Evolutionary conservation across 2,888 invertebrate genomes (phyloP), one percentile per base, ranked within the genome.

Genomic region (Latrodectus elegans): DNA sequence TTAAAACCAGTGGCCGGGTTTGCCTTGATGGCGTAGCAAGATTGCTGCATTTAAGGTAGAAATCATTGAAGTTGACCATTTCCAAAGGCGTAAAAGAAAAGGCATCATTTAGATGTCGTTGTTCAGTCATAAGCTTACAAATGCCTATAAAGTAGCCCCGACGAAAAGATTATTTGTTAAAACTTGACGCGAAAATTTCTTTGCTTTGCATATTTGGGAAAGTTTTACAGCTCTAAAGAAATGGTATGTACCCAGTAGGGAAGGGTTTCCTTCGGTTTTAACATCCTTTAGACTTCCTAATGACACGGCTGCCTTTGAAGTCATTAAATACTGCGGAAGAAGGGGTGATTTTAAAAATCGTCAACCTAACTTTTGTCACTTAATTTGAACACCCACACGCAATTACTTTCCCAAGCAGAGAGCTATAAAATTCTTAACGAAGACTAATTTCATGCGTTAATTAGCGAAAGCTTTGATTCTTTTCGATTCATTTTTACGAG

Each of bases 401-500:
- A 85, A 70, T 86, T 80, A 86, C 81, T 86, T 64, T 60, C 67
- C 77, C 78, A 53, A 76, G 86, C 70, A 22, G 12, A 6, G 52
- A 65, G 86, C 86, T 86, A 86, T 86, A 86, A 86, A 86, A 86
- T 81, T 67, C 86, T 75, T 86, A 86, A 86, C 80, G 86, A 86
- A 86, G 80, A 86, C 86, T 86, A 86, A 86, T 86, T 86, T 86
- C 80, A 76, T 80, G 76, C 75, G 86, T 86, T 86, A 86, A 86
- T 86, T 86, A 86, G 80, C 52, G 38, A 72, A 86, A 65, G 80
- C 86, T 86, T 86, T 86, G 86, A 86, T 86, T 86, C 86, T 81
- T 86, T 86, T 86, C 86, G 81, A 86, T 86, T 75, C 86, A 81
- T 86, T 86, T 85, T 86, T 86, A 86, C 80, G 86, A 86, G 60